These are phyloP conservation scores for Andrena praecox DNA, from an alignment of 2,888 invertebrate genomes.

Conservation along the genomic window DNA sequence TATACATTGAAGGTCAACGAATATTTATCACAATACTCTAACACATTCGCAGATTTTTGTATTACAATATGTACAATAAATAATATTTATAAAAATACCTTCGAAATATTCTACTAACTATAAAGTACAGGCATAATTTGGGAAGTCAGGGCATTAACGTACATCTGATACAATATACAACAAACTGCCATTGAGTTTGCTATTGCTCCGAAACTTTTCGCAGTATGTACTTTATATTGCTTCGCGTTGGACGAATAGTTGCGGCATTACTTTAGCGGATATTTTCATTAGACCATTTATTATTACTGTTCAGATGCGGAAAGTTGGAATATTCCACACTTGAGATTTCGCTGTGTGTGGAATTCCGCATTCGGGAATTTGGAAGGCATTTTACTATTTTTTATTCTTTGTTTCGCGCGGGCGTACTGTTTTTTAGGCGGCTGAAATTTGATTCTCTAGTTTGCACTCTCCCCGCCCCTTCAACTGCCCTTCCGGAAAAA, in stretches of 20 bases:
- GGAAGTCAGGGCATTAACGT: not conserved
- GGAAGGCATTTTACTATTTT: no score
- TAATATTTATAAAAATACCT: slow-evolving; percentile 12
- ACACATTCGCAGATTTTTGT: slow-evolving; percentile 15
- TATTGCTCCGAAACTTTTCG: slow-evolving; percentile 28
- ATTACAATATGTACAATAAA: slow-evolving; percentile 43
- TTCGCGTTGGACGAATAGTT: slow-evolving; percentile 17
- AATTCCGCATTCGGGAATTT: no score
- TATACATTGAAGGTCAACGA: slow-evolving; percentile 19
- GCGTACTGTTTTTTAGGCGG: no score
- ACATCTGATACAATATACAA: slow-evolving; percentile 12
- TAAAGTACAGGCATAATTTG: slow-evolving; percentile 4
- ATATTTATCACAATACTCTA: slow-evolving; percentile 15
- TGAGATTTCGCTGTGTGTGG: no score
- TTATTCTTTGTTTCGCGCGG: no score
- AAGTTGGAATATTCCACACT: no score
- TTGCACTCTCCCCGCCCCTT: no score
- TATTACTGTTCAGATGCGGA: slow-evolving; percentile 32
- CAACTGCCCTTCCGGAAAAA: no score
- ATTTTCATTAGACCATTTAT: slow-evolving; percentile 15
- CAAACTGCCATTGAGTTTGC: slow-evolving; percentile 10
- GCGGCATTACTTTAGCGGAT: slow-evolving; percentile 31
- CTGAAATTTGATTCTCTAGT: no score
- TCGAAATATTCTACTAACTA: not conserved
- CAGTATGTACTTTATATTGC: slow-evolving; percentile 8